Base-by-base conservation (phyloP, 2,888 invertebrate species). In the Acanthosoma haemorrhoidale region DNA sequence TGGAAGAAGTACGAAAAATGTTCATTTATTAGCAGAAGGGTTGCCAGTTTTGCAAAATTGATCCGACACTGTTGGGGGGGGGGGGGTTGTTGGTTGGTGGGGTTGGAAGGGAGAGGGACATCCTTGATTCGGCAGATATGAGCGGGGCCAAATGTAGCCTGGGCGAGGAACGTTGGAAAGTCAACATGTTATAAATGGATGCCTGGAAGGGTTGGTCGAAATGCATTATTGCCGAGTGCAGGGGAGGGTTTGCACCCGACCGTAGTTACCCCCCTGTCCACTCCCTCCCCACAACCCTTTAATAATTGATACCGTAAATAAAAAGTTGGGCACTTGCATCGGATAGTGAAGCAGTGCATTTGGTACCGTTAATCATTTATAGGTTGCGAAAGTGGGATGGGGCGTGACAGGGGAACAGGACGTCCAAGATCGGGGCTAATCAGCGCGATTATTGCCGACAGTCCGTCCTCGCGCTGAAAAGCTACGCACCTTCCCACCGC, bases 261-360 rank as follows among this genome's bases (percentile, higher is more conserved):
- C n/a, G n/a, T n/a, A n/a, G n/a, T n/a, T n/a, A n/a, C n/a, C n/a
- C n/a, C n/a, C n/a, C n/a, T n/a, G n/a, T n/a, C n/a, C 36, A 36
- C 36, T 5, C 41, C 41, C 41, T 41, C 41, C 18, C 61, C 21
- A 0, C 18, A 36, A 18, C 21, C 2, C 61, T 36, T 41, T 36
- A 61, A 61, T 61, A 61, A 61, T 61, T 34, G 36, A 61, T 61
- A 21, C 61, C 8, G 61, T 36, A 61, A 61, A 61, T 61, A 61
- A 61, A 61, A 61, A 61, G 61, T 61, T 61, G 61, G 61, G 61
- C 18, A 61, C 61, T 61, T 61, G 61, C 61, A 61, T 61, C 36
- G 32, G 61, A 36, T 36, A 61, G 61, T 34, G 36, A 36, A 61
- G 61, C 36, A 38, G 61, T 61, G 61, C 61, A 61, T 61, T 61